Conservation (phyloP, 2,888 invertebrate genomes). For the Erebia epiphron region DNA sequence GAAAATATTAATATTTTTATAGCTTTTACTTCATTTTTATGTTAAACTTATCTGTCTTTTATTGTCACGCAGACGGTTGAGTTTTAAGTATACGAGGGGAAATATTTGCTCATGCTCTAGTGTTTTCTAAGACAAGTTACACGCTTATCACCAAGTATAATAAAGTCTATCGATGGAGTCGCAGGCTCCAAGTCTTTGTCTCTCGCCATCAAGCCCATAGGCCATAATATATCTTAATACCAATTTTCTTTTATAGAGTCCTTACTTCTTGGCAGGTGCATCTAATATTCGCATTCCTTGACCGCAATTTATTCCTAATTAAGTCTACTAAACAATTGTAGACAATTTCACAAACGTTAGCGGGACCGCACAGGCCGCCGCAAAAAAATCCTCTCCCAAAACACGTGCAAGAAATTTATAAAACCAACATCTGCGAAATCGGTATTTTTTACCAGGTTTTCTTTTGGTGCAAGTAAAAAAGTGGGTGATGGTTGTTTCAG, state of each 20-base stretch:
- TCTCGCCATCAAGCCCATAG: too few species aligned
- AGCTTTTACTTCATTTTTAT: too few species aligned
- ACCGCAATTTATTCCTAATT: constrained; percentile 62
- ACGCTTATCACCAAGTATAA: too few species aligned
- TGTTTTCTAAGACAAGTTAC: too few species aligned
- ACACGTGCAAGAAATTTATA: constrained; percentile 81
- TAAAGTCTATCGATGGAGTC: too few species aligned
- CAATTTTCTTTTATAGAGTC: constrained; percentile 6
- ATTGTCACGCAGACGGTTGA: too few species aligned
- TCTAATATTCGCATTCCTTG: constrained; percentile 48
- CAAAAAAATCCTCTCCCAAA: constrained; percentile 47
- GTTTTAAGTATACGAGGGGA: too few species aligned
- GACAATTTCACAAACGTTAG: constrained; percentile 56
- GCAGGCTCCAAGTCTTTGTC: too few species aligned
- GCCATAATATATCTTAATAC: background rate
- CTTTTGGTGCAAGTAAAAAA: constrained; percentile 66
- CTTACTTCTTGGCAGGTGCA: constrained; percentile 48
- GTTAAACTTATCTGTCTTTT: too few species aligned
- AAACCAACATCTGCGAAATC: constrained; percentile 82
- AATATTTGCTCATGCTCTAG: too few species aligned
- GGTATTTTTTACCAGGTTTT: constrained; percentile 69
- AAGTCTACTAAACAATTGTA: constrained; percentile 56
- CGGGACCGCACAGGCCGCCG: constrained; percentile 57
- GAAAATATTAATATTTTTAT: too few species aligned
- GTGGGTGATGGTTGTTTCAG: constrained; percentile 65